A percentile compares a stretch with the other conserved stretches of the same genome.
These are phyloP conservation scores for Cryptotis parvus DNA, from an alignment of 2,113 vertebrate species.

Conservation along the genomic window DNA sequence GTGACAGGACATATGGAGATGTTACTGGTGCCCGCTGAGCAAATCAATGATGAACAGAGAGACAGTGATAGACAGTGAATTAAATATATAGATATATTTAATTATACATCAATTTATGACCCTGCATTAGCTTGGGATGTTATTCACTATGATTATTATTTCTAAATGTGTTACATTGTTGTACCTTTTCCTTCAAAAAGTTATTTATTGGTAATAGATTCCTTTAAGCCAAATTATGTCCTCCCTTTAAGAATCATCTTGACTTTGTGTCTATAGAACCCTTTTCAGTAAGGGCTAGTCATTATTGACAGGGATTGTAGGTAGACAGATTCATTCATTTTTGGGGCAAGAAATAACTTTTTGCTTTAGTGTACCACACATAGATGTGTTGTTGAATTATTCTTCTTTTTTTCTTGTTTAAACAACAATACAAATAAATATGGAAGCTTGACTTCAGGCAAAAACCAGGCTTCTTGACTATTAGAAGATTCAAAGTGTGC, in stretches of 20 bases:
- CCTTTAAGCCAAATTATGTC: constrained; percentile 75
- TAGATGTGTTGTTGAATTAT: not conserved
- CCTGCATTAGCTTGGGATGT: not conserved
- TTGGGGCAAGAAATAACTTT: constrained; percentile 57
- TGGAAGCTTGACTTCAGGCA: not conserved
- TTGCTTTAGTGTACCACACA: constrained; percentile 44
- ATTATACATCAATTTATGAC: too few relatives aligned
- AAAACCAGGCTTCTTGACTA: not conserved
- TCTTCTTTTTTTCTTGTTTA: constrained; percentile 55
- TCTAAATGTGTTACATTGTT: constrained; percentile 55
- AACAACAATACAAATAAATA: constrained; percentile 52
- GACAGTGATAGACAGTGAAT: too few relatives aligned
- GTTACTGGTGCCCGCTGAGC: too few relatives aligned
- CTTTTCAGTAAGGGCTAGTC: constrained; percentile 77
- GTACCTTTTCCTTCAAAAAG: constrained; percentile 56
- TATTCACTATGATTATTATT: constrained; percentile 53
- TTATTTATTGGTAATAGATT: constrained; percentile 75
- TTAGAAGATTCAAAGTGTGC: not conserved
- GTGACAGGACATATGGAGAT: too few relatives aligned
- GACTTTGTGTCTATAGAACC: constrained; percentile 56
- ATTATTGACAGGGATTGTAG: constrained; percentile 70
- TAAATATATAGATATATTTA: too few relatives aligned
- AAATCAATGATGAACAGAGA: too few relatives aligned
- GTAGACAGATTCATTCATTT: constrained; percentile 45
- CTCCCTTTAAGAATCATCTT: constrained; percentile 69